Evolutionary conservation across 2,888 invertebrate species (phyloP).

Genomic region (Eubasilissa splendida): DNA sequence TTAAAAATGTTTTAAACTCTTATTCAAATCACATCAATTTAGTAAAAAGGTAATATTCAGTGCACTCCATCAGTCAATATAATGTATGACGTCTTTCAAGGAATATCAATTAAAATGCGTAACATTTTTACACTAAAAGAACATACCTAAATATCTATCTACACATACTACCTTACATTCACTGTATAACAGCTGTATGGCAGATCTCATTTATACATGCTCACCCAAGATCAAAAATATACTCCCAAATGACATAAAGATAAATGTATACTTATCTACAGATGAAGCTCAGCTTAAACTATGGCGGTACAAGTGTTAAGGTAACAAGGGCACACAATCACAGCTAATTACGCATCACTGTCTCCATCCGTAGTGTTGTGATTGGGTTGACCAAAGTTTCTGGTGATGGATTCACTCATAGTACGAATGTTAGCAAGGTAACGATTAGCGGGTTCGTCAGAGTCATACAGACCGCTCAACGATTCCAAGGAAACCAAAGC

Average conservation of each 20-base stretch:
- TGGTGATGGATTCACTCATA: constrained; percentile 83
- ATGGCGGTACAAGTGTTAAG: constrained; percentile 33
- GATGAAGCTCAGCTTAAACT: constrained; percentile 36
- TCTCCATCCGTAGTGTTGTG: constrained; percentile 78
- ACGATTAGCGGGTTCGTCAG: constrained; percentile 76
- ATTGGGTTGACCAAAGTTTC: constrained; percentile 81
- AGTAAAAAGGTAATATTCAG: constrained; percentile 49
- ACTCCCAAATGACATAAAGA: neutral
- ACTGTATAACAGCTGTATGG: constrained; percentile 56
- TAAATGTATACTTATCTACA: constrained; percentile 25
- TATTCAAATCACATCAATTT: constrained; percentile 43
- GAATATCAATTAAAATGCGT: constrained; percentile 49
- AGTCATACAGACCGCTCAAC: constrained; percentile 87
- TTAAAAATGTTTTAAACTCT: constrained; percentile 31
- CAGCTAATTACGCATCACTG: constrained; percentile 69
- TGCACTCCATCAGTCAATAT: constrained; percentile 54
- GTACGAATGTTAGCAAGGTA: constrained; percentile 83
- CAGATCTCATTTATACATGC: neutral
- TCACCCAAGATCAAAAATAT: neutral
- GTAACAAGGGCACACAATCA: constrained; percentile 30
- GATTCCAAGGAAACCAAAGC: constrained; percentile 85
- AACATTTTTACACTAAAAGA: constrained; percentile 37
- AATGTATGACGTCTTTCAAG: constrained; percentile 25
- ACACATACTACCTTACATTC: constrained; percentile 41
- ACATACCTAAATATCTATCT: constrained; percentile 41